Conservation (phyloP, 2,113 vertebrate genomes). For the Panthera leo region DNA sequence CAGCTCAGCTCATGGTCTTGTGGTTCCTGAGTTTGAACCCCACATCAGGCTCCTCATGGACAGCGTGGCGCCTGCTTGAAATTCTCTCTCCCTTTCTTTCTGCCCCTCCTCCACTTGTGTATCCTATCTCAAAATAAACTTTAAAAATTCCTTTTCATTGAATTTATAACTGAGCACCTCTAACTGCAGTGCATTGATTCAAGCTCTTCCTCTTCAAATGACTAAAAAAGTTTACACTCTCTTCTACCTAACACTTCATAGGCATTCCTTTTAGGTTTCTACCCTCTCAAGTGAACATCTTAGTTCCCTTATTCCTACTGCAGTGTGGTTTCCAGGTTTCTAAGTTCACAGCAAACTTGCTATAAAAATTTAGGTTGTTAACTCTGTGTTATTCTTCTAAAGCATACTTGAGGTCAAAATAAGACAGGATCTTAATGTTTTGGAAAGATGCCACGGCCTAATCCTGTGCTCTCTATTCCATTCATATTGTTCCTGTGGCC, state of each 20-base stretch:
- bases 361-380: neutral
- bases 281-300: neutral
- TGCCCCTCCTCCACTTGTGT: no score
- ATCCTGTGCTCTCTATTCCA: neutral
- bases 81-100: no score
- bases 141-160: neutral
- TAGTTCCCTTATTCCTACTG: neutral
- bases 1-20: no score
- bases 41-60: no score
- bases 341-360: neutral
- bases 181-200: neutral
- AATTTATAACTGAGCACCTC: neutral
- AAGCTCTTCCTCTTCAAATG: neutral
- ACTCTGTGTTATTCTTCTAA: neutral
- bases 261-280: neutral
- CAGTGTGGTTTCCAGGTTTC: neutral
- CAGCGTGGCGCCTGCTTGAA: no score
- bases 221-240: neutral
- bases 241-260: neutral
- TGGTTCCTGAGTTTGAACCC: no score
- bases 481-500: neutral
- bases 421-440: neutral
- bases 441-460: neutral
- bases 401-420: neutral
- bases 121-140: no score